Percentiles rank a stretch among this genome's conserved stretches.
phyloP scores from a whole-genome alignment of 2,888 invertebrate genomes.

The Anodontia alba region DNA sequence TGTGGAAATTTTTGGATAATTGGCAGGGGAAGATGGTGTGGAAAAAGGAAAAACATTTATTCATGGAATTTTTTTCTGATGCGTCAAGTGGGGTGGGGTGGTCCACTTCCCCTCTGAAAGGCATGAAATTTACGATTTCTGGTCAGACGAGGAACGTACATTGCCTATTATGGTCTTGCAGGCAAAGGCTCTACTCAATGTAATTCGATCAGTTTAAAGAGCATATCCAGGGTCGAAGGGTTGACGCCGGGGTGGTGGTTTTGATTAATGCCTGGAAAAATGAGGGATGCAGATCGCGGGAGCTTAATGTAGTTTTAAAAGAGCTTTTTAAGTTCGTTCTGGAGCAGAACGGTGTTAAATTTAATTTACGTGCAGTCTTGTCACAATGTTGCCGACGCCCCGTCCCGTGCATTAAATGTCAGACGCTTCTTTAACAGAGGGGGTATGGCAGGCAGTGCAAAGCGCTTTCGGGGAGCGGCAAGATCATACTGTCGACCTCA shows the following conservation, averaged over 20 bases:
- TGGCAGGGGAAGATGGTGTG: background rate
- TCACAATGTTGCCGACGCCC: background rate
- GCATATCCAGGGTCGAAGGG: background rate
- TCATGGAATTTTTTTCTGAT: background rate
- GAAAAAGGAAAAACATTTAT: background rate
- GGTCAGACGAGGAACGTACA: background rate
- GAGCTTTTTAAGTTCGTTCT: background rate
- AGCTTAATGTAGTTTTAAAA: background rate
- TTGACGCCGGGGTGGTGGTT: background rate
- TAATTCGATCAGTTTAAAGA: background rate
- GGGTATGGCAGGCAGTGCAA: background rate
- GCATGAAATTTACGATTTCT: background rate
- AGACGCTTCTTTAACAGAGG: background rate
- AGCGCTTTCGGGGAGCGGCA: background rate
- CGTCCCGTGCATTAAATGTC: background rate
- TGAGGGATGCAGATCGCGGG: background rate
- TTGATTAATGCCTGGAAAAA: background rate
- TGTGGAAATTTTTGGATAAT: background rate
- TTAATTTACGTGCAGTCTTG: background rate
- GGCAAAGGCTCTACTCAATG: slow-evolving; percentile 6
- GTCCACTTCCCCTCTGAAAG: background rate
- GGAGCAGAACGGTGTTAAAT: background rate
- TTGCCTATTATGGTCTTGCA: background rate
- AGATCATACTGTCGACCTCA: background rate
- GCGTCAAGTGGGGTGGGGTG: background rate